Evolutionary conservation across 2,113 vertebrate genomes (phyloP).

Genomic region (Lates calcarifer): DNA sequence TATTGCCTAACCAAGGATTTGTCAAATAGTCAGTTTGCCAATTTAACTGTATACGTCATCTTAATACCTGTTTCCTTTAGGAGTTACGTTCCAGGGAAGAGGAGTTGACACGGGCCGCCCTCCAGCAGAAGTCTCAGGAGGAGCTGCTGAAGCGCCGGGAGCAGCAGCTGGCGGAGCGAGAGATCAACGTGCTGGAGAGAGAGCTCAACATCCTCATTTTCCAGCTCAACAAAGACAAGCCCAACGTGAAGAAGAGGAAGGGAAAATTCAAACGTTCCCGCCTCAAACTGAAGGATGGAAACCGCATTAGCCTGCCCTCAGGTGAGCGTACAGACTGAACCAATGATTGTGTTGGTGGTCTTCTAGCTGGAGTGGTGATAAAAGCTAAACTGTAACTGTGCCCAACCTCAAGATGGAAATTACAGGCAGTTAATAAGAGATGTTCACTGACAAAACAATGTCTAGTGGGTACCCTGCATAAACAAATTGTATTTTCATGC

Average conservation of each 20-base stretch:
- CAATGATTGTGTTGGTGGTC: neutral
- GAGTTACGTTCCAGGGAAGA: slow-evolving; percentile 96
- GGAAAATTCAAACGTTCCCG: slow-evolving; percentile 94
- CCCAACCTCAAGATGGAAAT: neutral
- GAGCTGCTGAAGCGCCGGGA: slow-evolving; percentile 92
- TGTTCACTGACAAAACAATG: neutral
- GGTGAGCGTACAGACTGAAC: slow-evolving; percentile 78
- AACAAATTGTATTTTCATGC: neutral
- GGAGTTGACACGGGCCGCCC: slow-evolving; percentile 92
- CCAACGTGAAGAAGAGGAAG: slow-evolving; percentile 95
- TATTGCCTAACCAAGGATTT: neutral
- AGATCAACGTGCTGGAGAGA: slow-evolving; percentile 95
- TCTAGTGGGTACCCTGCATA: neutral
- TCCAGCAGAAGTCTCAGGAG: slow-evolving; percentile 97
- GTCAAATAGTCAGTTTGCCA: neutral
- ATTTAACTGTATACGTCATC: neutral
- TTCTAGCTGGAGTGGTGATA: too few species aligned
- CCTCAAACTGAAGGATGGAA: slow-evolving; percentile 94
- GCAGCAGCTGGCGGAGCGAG: slow-evolving; percentile 92
- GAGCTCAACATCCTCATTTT: slow-evolving; percentile 97
- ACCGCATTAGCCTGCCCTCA: slow-evolving; percentile 96
- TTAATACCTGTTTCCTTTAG: slow-evolving; percentile 68
- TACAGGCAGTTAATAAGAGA: neutral
- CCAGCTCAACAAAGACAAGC: slow-evolving; percentile 96
- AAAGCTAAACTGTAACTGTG: too few species aligned